Conservation (phyloP, 2,113 vertebrate genomes). For the Lampris incognitus region DNA sequence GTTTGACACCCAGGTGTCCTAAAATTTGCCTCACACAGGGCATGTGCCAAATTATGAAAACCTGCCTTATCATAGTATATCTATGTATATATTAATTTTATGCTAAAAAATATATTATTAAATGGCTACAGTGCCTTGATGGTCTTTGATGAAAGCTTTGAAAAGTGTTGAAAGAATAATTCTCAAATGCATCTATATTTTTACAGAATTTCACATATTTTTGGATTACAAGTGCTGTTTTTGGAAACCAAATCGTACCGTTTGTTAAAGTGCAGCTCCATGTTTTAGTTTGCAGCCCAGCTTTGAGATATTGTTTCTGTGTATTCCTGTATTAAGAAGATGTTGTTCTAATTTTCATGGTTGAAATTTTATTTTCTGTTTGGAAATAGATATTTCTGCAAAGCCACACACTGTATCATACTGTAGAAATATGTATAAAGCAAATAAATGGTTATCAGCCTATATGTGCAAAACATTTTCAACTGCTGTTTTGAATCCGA, state of each 20-base stretch:
- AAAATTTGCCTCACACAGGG: slow-evolving; percentile 53
- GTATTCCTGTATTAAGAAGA: slow-evolving; percentile 38
- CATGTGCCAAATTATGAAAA: slow-evolving; percentile 62
- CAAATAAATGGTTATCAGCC: slow-evolving; percentile 58
- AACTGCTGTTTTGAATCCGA: slow-evolving; percentile 67
- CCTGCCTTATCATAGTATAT: slow-evolving; percentile 59
- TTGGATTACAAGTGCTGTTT: slow-evolving; percentile 53
- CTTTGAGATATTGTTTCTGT: slow-evolving; percentile 28
- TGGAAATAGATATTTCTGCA: slow-evolving; percentile 50
- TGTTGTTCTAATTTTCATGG: slow-evolving; percentile 36
- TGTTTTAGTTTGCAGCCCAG: slow-evolving; percentile 42
- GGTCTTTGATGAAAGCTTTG: slow-evolving; percentile 71
- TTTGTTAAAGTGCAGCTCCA: slow-evolving; percentile 35
- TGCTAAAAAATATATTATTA: slow-evolving; percentile 60
- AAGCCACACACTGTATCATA: slow-evolving; percentile 69
- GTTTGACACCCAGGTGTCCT: slow-evolving; percentile 18
- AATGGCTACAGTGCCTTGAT: slow-evolving; percentile 76
- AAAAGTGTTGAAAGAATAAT: slow-evolving; percentile 40
- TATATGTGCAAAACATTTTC: slow-evolving; percentile 67
- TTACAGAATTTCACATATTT: slow-evolving; percentile 41
- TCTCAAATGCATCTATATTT: slow-evolving; percentile 67
- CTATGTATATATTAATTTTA: slow-evolving; percentile 47
- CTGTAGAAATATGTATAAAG: slow-evolving; percentile 72
- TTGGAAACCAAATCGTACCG: slow-evolving; percentile 40
- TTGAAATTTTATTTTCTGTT: slow-evolving; percentile 11